phyloP scores from a whole-genome alignment of 2,113 vertebrate species.

The Pseudolaguvia tuberculata region DNA sequence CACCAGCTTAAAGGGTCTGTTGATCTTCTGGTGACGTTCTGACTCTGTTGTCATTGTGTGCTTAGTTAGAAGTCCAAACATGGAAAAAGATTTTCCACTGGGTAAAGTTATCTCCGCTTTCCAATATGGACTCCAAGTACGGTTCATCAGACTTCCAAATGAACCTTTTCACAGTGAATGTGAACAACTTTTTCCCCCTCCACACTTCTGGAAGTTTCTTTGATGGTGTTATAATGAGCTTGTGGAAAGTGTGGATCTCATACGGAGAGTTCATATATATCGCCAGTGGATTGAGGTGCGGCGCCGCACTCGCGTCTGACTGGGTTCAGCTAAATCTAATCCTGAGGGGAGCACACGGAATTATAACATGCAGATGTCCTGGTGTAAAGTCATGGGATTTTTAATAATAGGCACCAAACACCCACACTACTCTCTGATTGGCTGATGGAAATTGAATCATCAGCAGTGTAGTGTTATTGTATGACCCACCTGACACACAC shows the following conservation, averaged over 20 bases:
- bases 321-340: conserved; percentile 12
- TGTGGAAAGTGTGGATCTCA: conserved; percentile 9
- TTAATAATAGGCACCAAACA: too few relatives aligned
- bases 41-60: background rate
- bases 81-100: background rate
- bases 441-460: too few relatives aligned
- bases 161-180: background rate
- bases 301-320: background rate
- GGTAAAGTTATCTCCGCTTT: background rate
- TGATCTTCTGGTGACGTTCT: background rate
- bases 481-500: too few relatives aligned
- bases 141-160: background rate
- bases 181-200: background rate
- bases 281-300: background rate
- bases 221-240: conserved; percentile 3
- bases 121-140: background rate
- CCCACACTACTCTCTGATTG: too few relatives aligned
- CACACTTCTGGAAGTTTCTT: background rate
- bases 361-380: background rate
- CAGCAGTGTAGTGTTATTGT: too few relatives aligned
- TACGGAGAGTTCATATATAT: background rate
- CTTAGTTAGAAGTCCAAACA: background rate
- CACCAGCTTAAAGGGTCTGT: background rate
- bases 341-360: background rate
- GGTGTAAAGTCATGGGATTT: background rate